Percentiles rank a stretch among this genome's conserved stretches.
Evolutionary conservation across 2,113 vertebrate genomes (phyloP).

Genomic region (Sturnira hondurensis): DNA sequence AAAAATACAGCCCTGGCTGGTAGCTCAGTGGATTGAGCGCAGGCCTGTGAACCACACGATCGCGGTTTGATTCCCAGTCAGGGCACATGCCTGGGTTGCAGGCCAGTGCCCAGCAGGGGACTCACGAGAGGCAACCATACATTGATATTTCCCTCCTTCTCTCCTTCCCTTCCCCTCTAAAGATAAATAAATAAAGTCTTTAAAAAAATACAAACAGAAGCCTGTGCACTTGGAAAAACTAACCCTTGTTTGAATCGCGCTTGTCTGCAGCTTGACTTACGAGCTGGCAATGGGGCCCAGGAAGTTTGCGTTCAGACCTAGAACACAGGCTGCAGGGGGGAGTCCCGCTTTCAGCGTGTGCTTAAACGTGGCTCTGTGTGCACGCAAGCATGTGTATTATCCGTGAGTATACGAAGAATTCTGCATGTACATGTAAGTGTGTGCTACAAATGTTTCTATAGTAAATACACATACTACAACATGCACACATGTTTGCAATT

Average conservation of each 20-base stretch:
- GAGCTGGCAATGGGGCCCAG: neutral
- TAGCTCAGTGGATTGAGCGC: too few species aligned
- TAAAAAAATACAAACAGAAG: neutral
- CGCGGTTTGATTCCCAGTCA: too few species aligned
- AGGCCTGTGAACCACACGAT: too few species aligned
- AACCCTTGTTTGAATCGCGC: neutral
- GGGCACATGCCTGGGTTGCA: too few species aligned
- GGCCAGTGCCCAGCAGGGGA: too few species aligned
- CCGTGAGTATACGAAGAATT: neutral
- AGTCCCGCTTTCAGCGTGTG: neutral
- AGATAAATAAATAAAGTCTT: too few species aligned
- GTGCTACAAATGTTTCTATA: neutral
- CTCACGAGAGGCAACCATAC: too few species aligned
- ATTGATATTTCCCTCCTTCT: too few species aligned
- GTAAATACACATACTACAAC: neutral
- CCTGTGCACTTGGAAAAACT: neutral
- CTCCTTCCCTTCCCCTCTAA: too few species aligned
- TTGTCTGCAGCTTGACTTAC: neutral
- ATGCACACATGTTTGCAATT: neutral
- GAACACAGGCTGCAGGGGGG: neutral
- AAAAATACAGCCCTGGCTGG: too few species aligned
- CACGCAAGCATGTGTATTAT: neutral
- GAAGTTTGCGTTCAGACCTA: neutral
- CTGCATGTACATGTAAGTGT: neutral
- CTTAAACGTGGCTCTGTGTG: neutral